Conservation (phyloP, 2,888 invertebrate species). For the Ecdyonurus torrentis region DNA sequence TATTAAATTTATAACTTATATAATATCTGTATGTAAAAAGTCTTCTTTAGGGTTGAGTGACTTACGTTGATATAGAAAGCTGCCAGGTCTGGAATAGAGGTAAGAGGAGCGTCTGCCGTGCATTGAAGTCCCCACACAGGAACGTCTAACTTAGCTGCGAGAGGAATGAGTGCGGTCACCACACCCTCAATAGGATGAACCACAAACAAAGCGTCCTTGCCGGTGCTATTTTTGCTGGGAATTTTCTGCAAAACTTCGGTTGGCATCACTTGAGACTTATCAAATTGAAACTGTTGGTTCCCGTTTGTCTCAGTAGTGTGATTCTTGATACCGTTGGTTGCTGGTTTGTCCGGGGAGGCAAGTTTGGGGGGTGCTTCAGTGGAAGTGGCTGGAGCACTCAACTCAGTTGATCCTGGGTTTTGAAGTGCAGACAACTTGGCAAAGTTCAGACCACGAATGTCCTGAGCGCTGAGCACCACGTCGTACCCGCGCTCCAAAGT, state of each 20-base stretch:
- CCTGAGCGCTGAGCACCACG: slow-evolving; percentile 74
- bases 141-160: slow-evolving; percentile 54
- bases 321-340: slow-evolving; percentile 23
- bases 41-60: no score
- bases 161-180: slow-evolving; percentile 45
- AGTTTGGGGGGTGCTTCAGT: slow-evolving; percentile 16
- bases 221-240: slow-evolving; percentile 33
- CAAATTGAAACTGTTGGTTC: slow-evolving; percentile 15
- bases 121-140: slow-evolving; percentile 86
- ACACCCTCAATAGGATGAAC: slow-evolving; percentile 85
- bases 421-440: slow-evolving; percentile 47
- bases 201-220: slow-evolving; percentile 26
- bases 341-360: slow-evolving; percentile 15
- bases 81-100: slow-evolving; percentile 55
- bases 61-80: slow-evolving; percentile 40
- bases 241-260: slow-evolving; percentile 49
- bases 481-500: slow-evolving; percentile 86
- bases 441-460: slow-evolving; percentile 73
- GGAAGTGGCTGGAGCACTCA: slow-evolving; percentile 4
- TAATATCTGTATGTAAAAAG: not conserved
- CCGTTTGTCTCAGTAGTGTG: not conserved
- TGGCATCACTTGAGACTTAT: slow-evolving; percentile 47
- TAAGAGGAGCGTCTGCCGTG: slow-evolving; percentile 53
- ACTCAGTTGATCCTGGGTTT: slow-evolving; percentile 15
- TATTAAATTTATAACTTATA: not conserved